Conservation (phyloP, 37 sponge, comb jelly and placozoan genomes). For the Cladorhizidae sp. region DNA sequence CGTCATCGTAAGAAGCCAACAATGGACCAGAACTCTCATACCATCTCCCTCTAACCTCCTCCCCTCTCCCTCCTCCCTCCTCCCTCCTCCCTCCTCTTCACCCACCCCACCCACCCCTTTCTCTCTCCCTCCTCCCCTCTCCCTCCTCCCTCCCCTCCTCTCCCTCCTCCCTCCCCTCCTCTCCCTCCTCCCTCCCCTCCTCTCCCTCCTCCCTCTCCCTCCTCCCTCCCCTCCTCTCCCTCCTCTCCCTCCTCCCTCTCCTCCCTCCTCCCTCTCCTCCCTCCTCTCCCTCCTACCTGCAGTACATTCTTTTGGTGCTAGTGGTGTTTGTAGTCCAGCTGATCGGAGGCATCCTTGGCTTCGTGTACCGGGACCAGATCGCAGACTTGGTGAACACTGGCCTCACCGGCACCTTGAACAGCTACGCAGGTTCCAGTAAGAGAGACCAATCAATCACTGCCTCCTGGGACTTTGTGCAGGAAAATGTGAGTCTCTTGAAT, state of each 20-base stretch:
- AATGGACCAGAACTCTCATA: neutral
- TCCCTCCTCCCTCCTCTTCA: constrained; percentile 10
- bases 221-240: constrained; percentile 15
- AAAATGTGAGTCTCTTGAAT: constrained; percentile 44
- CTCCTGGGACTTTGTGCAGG: constrained; percentile 59
- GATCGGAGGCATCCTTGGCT: constrained; percentile 56
- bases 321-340: constrained; percentile 47
- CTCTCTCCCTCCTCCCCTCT: neutral
- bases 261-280: constrained; percentile 21
- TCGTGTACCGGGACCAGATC: constrained; percentile 39
- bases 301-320: constrained; percentile 65
- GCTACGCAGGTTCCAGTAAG: neutral
- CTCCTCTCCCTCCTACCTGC: neutral
- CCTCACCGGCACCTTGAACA: constrained; percentile 4
- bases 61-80: constrained; percentile 35
- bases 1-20: constrained; percentile 30
- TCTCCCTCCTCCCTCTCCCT: too few species aligned
- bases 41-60: neutral
- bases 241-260: constrained; percentile 28
- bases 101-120: constrained; percentile 3
- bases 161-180: constrained; percentile 1
- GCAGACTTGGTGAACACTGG: neutral
- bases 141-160: neutral
- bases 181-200: constrained; percentile 37
- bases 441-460: constrained; percentile 1